A percentile compares a stretch with the other conserved stretches of the same genome.
Conservation (phyloP, 2,113 vertebrate genomes). For the Pontoporia blainvillei region DNA sequence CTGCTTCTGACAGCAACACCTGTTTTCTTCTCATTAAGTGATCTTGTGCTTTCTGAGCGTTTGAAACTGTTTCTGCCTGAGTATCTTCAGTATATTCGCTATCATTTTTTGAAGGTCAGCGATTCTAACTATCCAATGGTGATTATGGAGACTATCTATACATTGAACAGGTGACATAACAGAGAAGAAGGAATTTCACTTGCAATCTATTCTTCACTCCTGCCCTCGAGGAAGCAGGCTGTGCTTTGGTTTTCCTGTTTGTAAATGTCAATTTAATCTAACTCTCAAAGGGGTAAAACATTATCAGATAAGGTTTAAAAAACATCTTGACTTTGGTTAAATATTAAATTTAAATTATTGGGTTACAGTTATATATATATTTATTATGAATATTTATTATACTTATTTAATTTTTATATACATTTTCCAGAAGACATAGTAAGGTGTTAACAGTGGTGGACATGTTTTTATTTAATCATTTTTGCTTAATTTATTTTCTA, state of each 20-base stretch:
- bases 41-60: not conserved
- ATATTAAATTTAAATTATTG: not conserved
- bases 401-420: not conserved
- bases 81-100: not conserved
- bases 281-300: not conserved
- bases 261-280: not conserved
- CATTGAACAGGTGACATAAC: not conserved
- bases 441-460: not conserved
- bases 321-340: not conserved
- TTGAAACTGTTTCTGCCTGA: not conserved
- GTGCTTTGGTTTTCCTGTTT: not conserved
- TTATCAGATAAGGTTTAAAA: not conserved
- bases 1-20: not conserved
- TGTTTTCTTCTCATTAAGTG: not conserved
- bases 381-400: not conserved
- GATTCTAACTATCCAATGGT: not conserved
- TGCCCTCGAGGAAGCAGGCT: not conserved
- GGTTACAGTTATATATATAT: not conserved
- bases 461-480: not conserved
- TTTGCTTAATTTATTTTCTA: conserved; percentile 25
- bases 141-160: not conserved
- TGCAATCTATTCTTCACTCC: not conserved
- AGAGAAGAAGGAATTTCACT: not conserved
- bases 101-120: not conserved
- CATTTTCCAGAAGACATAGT: not conserved